Evolutionary conservation across 2,113 vertebrate genomes (phyloP).

Genomic region (Prinia subflava): DNA sequence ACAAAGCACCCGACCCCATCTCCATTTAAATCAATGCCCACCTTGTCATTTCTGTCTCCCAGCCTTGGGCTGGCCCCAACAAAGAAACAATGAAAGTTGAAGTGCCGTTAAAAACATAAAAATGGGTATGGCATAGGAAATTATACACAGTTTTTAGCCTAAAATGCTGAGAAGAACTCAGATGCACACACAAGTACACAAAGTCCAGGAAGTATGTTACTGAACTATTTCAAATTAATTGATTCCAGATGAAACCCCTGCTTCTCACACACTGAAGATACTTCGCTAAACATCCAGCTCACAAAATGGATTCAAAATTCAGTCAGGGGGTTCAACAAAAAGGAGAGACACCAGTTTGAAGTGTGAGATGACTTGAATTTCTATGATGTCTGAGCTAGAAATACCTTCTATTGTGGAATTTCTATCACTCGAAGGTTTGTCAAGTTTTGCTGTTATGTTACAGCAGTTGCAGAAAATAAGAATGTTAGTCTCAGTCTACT

Average conservation of each 20-base stretch:
- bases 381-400: not conserved
- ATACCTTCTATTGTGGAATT: not conserved
- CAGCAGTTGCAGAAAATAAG: not conserved
- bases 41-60: not conserved
- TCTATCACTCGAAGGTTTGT: not conserved
- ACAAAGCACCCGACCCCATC: not conserved
- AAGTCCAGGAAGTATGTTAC: not conserved
- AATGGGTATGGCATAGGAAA: not conserved
- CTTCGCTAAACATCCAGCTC: not conserved
- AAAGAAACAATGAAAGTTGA: not conserved
- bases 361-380: slow-evolving; percentile 31
- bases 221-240: slow-evolving; percentile 36
- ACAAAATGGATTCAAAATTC: slow-evolving; percentile 4
- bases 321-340: not conserved
- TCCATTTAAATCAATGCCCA: not conserved
- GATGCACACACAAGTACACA: not conserved
- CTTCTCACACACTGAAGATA: slow-evolving; percentile 25
- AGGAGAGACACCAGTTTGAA: not conserved
- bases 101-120: not conserved
- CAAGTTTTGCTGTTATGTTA: not conserved
- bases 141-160: not conserved
- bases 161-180: not conserved
- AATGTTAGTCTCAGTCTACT: not conserved
- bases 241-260: slow-evolving; percentile 53
- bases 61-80: not conserved